Evolutionary conservation across 2,797 vertebrate genomes (phyloP).

Genomic region (Remorina albescens): DNA sequence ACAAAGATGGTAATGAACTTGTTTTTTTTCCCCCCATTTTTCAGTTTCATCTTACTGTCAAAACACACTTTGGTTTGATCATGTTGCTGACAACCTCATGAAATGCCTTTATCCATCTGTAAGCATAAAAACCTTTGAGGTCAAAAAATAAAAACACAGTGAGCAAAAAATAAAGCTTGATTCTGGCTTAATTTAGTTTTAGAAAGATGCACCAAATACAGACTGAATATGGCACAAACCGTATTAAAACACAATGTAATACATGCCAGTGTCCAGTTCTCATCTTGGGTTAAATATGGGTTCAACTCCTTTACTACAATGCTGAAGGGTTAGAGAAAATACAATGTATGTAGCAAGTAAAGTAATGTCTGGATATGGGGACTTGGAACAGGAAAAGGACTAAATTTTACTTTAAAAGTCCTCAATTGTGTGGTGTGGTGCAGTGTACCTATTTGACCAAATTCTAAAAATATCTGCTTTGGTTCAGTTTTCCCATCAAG

Average conservation of each 20-base stretch:
- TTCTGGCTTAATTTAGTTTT: slow-evolving; percentile 17
- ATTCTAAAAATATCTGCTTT: too few relatives aligned
- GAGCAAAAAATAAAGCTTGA: slow-evolving; percentile 6
- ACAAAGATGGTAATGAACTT: slow-evolving; percentile 30
- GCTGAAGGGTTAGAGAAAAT: too few relatives aligned
- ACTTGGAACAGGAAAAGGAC: too few relatives aligned
- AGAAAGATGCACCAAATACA: not conserved
- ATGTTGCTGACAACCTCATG: slow-evolving; percentile 48
- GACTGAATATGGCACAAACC: not conserved
- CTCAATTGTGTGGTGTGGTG: too few relatives aligned
- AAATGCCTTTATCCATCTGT: slow-evolving; percentile 46
- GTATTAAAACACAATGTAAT: fast-evolving
- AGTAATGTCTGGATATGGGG: too few relatives aligned
- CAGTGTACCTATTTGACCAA: too few relatives aligned
- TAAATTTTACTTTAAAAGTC: too few relatives aligned
- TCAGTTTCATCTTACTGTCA: slow-evolving; percentile 46
- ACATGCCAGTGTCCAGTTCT: too few relatives aligned
- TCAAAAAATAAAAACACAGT: not conserved
- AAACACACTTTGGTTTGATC: slow-evolving; percentile 63
- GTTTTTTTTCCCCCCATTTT: slow-evolving; percentile 21
- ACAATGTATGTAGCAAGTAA: too few relatives aligned
- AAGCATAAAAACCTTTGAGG: slow-evolving; percentile 18
- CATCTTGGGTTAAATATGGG: too few relatives aligned
- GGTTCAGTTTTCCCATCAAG: too few relatives aligned
- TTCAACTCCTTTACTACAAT: too few relatives aligned